These are phyloP conservation scores for Scortum barcoo DNA, from an alignment of 2,113 vertebrate genomes.

Conservation along the genomic window DNA sequence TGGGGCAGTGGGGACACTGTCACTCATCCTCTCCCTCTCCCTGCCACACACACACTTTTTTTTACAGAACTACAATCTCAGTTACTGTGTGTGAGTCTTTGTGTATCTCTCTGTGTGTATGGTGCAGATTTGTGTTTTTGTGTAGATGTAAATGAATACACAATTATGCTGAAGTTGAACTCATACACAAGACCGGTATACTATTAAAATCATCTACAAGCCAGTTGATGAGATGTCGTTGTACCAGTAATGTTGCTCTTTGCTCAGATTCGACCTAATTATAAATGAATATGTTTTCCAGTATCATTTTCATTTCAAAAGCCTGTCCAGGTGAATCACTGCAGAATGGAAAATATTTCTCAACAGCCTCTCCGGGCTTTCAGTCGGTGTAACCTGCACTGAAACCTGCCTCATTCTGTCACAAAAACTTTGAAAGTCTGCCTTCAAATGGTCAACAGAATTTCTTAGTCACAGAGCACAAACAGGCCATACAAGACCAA, in stretches of 20 bases:
- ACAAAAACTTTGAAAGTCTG: too few species aligned
- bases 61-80: slow-evolving; percentile 80
- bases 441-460: too few species aligned
- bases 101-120: neutral
- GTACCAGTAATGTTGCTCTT: neutral
- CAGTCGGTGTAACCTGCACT: neutral
- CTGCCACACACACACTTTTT: slow-evolving; percentile 62
- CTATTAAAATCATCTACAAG: neutral
- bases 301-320: neutral
- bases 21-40: slow-evolving; percentile 38
- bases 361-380: neutral
- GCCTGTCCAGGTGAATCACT: neutral
- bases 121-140: slow-evolving; percentile 7
- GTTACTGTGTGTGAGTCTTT: neutral
- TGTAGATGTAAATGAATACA: neutral
- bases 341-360: neutral
- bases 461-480: too few species aligned
- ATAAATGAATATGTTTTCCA: neutral
- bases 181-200: neutral
- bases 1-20: slow-evolving; percentile 56
- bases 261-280: neutral
- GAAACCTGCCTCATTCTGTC: neutral
- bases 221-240: neutral
- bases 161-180: neutral
- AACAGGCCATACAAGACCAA: too few species aligned